Evolutionary conservation across 2,797 vertebrate species (phyloP).

Genomic region (Premnoplex brunnescens): DNA sequence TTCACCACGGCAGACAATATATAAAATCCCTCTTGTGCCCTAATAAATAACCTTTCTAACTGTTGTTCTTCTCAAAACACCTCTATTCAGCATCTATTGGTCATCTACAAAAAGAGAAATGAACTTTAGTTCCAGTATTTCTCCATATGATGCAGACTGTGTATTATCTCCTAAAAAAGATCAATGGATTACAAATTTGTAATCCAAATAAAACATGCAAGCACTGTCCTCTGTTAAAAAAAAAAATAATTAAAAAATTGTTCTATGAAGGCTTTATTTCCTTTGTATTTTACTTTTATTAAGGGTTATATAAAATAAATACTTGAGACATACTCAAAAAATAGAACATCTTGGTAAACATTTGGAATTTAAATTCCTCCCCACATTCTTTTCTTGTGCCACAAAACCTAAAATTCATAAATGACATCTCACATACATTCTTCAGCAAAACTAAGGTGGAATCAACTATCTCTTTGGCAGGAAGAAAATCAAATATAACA

Average conservation of each 20-base stretch:
- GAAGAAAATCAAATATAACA: neutral
- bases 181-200: neutral
- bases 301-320: neutral
- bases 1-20: neutral
- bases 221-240: neutral
- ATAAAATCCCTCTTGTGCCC: neutral
- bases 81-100: neutral
- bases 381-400: neutral
- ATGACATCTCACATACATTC: neutral
- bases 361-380: neutral
- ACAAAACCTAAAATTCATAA: neutral
- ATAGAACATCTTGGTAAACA: neutral
- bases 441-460: neutral
- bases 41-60: neutral
- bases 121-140: neutral
- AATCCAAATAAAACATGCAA: neutral
- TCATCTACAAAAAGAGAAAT: neutral
- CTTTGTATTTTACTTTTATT: neutral
- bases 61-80: neutral
- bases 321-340: neutral
- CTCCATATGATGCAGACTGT: neutral
- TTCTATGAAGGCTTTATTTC: neutral
- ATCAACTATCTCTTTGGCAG: neutral
- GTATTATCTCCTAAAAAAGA: neutral
- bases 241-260: neutral